phyloP scores from a whole-genome alignment of 1,140 invertebrate genomes.

The Microvelia longipes region DNA sequence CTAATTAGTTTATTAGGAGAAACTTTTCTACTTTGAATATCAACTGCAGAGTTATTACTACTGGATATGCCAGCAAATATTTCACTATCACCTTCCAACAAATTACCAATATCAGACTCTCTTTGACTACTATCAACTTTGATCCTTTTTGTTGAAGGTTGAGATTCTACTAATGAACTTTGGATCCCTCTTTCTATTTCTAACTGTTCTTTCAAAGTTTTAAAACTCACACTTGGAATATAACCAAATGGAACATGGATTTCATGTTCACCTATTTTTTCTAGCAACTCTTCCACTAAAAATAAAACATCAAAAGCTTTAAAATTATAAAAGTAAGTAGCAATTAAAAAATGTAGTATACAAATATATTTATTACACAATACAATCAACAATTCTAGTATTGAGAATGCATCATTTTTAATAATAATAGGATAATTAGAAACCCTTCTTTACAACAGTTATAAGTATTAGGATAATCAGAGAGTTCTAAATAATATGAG shows the following conservation, averaged over 20 bases:
- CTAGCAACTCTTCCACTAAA: not conserved
- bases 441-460: not conserved
- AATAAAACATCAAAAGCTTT: not conserved
- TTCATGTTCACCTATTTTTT: conserved; percentile 3
- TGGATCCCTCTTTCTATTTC: conserved; percentile 4
- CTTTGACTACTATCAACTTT: no score
- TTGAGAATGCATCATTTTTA: not conserved
- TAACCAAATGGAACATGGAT: not conserved
- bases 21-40: no score
- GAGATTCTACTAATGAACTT: no score
- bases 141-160: no score
- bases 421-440: not conserved
- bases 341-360: not conserved
- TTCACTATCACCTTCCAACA: no score
- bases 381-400: not conserved
- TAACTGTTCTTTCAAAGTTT: not conserved
- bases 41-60: no score
- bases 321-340: not conserved
- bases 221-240: not conserved
- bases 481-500: not conserved
- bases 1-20: no score
- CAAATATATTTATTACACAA: not conserved
- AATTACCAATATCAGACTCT: no score
- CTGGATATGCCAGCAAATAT: no score
- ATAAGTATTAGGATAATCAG: not conserved